phyloP scores from a whole-genome alignment of 2,888 invertebrate species.

The Orthosia gothica region DNA sequence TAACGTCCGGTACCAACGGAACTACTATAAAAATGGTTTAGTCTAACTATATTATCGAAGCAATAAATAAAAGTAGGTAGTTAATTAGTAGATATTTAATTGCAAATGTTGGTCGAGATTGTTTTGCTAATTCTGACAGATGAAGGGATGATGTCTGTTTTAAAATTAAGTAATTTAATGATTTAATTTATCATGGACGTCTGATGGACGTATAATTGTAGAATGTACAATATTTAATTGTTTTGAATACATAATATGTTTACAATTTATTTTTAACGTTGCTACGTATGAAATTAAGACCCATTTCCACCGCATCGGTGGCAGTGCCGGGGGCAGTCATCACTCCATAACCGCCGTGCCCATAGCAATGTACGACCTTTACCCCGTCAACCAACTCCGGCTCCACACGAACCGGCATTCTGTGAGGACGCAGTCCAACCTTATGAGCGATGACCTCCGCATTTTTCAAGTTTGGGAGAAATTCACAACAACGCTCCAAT shows the following conservation, averaged over 20 bases:
- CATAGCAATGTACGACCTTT: conserved; percentile 97
- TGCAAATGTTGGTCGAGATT: too few species aligned
- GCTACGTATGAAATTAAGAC: conserved; percentile 90
- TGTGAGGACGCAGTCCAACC: conserved; percentile 96
- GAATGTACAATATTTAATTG: not conserved
- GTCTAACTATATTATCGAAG: conserved; percentile 5
- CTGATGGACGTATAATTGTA: too few species aligned
- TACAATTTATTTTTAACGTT: conserved; percentile 82
- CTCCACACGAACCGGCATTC: conserved; percentile 94
- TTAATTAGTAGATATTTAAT: too few species aligned
- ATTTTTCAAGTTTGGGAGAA: conserved; percentile 93
- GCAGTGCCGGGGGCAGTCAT: conserved; percentile 97
- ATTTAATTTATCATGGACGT: too few species aligned
- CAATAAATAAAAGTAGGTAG: conserved; percentile 16
- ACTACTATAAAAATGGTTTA: too few species aligned
- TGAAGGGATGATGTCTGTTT: not conserved
- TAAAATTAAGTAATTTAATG: not conserved
- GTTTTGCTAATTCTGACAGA: too few species aligned
- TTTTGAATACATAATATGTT: conserved; percentile 8
- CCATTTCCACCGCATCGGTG: conserved; percentile 94
- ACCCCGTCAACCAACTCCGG: conserved; percentile 90
- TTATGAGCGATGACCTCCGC: conserved; percentile 92
- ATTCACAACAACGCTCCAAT: conserved; percentile 94
- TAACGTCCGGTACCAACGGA: too few species aligned
- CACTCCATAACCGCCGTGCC: conserved; percentile 98